Base-by-base conservation (phyloP, 2,797 vertebrate species). In the Syncerus caffer region DNA sequence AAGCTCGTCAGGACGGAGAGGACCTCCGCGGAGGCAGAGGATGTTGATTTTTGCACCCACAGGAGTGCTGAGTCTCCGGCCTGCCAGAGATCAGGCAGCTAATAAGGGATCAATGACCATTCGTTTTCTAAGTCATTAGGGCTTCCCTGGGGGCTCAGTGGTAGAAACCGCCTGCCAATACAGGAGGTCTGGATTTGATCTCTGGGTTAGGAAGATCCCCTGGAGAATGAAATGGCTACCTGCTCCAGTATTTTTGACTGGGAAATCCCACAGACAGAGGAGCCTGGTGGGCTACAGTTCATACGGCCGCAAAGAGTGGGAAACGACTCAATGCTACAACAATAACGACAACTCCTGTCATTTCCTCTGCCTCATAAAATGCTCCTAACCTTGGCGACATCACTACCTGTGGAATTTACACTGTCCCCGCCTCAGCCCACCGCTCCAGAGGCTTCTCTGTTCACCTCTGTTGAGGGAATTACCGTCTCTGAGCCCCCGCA, bases 381-480 rank as follows among this genome's bases (percentile, higher is more conserved):
- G 6, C 7, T 34, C 17, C 82, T 34, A n/a, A n/a, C 8, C 64
- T 38, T 55, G 80, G 12, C 31, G 3, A 8, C 13, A 45, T 21
- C 11, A 16, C 21, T 9, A 0, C 11, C 53, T 42, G 47, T 21
- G 31, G 47, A 45, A 31, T 57, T 10, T 7, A 25, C 4, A 29
- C 16, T 6, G 2, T 10, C 13, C 27, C 2, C 4, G 7, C 25
- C 23, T n/a, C 25, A 58, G 17, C 2, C 14, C 2, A 0, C 27
- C 53, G 21, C 80, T 53, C 4, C 25, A 42, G 4, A 60, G 34
- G 14, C 86, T 51, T 47, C 16, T 53, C 58, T 38, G 12, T 10
- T 42, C 5, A 23, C 47, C 31, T n/a, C 27, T 17, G 12, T 7
- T 6, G 2, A 67, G n/a, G 5, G 50, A 25, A 53, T 47, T 74